phyloP scores from a whole-genome alignment of 2,797 vertebrate genomes.

The Hippocampus kuda region DNA sequence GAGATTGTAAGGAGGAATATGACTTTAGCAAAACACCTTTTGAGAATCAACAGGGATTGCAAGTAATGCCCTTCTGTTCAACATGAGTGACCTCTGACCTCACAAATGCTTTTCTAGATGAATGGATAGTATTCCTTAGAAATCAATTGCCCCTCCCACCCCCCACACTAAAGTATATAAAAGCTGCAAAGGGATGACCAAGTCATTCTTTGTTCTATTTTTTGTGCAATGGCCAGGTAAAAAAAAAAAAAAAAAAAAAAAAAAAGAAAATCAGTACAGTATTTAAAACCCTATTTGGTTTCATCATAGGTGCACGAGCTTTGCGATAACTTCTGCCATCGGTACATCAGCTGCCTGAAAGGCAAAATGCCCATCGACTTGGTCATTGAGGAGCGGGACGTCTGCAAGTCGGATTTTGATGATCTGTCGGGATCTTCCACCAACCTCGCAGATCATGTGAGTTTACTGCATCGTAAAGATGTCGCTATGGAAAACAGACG shows the following conservation, averaged over 20 bases:
- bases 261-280: neutral
- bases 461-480: conserved; percentile 23
- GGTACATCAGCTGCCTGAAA: conserved; percentile 97
- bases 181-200: no score
- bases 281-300: neutral
- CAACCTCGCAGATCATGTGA: conserved; percentile 88
- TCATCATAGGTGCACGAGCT: conserved; percentile 81
- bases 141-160: no score
- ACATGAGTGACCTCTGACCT: no score
- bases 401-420: conserved; percentile 88
- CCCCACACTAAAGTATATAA: no score
- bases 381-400: conserved; percentile 89
- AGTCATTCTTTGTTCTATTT: no score
- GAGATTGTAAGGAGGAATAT: neutral
- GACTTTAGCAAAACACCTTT: neutral
- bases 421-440: conserved; percentile 89
- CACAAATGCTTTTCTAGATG: no score
- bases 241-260: neutral
- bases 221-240: no score
- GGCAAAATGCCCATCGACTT: conserved; percentile 98
- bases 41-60: neutral
- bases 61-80: no score
- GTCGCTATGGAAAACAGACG: neutral
- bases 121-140: no score
- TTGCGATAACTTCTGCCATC: conserved; percentile 96